Evolutionary conservation across 2,113 vertebrate genomes (phyloP).

Genomic region (Nycticorax nycticorax): DNA sequence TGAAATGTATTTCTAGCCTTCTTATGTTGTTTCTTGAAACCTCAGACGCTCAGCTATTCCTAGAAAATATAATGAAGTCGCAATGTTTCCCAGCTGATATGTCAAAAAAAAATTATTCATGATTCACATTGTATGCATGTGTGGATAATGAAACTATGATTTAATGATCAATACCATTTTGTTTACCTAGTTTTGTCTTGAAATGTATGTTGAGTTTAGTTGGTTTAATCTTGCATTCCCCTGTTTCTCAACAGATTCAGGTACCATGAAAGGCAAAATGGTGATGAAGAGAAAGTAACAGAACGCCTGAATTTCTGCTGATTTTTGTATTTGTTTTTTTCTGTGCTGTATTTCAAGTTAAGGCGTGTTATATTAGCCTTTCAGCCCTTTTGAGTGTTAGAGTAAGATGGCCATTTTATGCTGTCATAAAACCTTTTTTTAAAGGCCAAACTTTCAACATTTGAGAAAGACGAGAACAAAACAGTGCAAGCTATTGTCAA

Average conservation of each 20-base stretch:
- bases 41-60: not conserved
- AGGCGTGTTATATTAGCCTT: not conserved
- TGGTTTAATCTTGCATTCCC: not conserved
- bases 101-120: not conserved
- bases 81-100: not conserved
- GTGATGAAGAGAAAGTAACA: not conserved
- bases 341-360: not conserved
- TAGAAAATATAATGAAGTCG: not conserved
- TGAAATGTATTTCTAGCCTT: not conserved
- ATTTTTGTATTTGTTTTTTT: not conserved
- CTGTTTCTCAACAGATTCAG: not conserved
- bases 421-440: not conserved
- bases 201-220: not conserved
- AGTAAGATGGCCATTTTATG: not conserved
- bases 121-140: not conserved
- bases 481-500: not conserved
- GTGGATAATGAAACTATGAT: not conserved
- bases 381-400: not conserved
- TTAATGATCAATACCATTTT: not conserved
- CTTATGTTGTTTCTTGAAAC: not conserved
- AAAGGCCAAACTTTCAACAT: constrained; percentile 32
- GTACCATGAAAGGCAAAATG: not conserved
- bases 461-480: not conserved
- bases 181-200: not conserved
- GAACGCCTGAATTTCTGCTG: not conserved